Percentiles rank a stretch among this genome's conserved stretches.
Conservation (phyloP, 2,113 vertebrate genomes). For the Platysternon megacephalum region DNA sequence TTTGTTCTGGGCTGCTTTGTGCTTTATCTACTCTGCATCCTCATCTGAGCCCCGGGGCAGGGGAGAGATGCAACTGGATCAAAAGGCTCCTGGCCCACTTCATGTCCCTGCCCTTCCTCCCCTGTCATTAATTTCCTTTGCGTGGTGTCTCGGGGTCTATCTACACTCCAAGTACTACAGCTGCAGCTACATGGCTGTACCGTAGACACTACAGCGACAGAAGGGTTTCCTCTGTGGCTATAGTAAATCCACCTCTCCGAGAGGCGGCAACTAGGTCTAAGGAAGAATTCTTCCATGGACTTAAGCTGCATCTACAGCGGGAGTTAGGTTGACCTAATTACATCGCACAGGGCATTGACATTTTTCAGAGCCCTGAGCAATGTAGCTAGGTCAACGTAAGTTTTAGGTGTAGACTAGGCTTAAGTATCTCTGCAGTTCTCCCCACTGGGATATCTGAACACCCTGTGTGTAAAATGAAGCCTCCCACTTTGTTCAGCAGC, state of each 20-base stretch:
- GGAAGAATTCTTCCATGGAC: not conserved
- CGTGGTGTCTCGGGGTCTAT: not conserved
- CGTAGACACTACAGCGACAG: not conserved
- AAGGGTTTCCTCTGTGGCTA: not conserved
- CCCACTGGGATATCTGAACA: not conserved
- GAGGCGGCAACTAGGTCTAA: not conserved
- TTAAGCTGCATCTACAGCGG: not conserved
- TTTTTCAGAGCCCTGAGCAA: not conserved
- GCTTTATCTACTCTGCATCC: not conserved
- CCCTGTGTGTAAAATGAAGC: not conserved
- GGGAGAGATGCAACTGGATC: not conserved
- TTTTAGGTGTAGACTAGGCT: not conserved
- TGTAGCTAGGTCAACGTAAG: not conserved
- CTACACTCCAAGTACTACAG: not conserved
- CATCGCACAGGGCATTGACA: not conserved
- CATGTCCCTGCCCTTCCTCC: not conserved
- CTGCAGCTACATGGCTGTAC: not conserved
- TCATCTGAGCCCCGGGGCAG: not conserved
- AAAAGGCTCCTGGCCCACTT: not conserved
- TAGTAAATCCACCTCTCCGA: not conserved
- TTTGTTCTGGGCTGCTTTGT: not conserved
- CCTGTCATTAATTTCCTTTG: not conserved
- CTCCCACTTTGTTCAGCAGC: not conserved
- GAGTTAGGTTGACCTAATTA: not conserved
- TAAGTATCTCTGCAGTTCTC: not conserved